Percentiles rank a stretch among this genome's conserved stretches.
These are phyloP conservation scores for Selene dorsalis DNA, from an alignment of 2,797 vertebrate genomes.

Conservation along the genomic window DNA sequence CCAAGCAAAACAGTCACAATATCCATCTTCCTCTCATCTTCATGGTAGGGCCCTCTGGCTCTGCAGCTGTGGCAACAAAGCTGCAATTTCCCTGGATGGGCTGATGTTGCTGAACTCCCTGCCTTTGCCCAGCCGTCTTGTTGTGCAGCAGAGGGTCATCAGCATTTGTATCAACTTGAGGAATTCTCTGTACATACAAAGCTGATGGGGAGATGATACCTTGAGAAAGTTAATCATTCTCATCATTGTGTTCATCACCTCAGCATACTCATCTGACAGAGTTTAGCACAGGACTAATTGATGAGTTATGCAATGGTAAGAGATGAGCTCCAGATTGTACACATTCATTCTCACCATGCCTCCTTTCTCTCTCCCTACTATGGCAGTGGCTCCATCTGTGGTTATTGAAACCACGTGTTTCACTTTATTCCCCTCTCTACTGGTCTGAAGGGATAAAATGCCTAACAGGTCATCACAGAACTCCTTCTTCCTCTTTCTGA, in stretches of 20 bases:
- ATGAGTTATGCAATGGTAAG: conserved; percentile 17
- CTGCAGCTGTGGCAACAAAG: conserved; percentile 25
- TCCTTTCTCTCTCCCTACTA: conserved; percentile 21
- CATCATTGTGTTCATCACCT: conserved; percentile 23
- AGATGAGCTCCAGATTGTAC: conserved; percentile 9
- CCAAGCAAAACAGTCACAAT: conserved; percentile 45
- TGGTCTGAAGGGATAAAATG: conserved; percentile 11
- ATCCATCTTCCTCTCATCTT: conserved; percentile 5
- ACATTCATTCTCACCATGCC: conserved; percentile 25
- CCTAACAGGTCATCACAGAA: conserved; percentile 22
- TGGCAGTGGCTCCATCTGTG: conserved; percentile 34
- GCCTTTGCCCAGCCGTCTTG: conserved; percentile 39
- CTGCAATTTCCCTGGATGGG: conserved; percentile 32
- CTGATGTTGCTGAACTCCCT: conserved; percentile 30
- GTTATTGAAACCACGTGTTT: conserved; percentile 25
- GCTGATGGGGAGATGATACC: conserved; percentile 20
- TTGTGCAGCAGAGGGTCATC: conserved; percentile 37
- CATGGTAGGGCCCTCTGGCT: conserved; percentile 21
- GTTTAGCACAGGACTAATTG: not conserved
- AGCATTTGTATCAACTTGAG: conserved; percentile 30
- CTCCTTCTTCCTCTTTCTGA: conserved; percentile 7
- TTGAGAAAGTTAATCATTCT: conserved; percentile 8
- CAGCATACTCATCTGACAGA: conserved; percentile 18
- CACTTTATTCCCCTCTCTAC: conserved; percentile 7
- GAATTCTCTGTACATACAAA: conserved; percentile 27